These are phyloP conservation scores for Dicrostonyx torquatus DNA, from an alignment of 2,797 vertebrate species.

Conservation along the genomic window DNA sequence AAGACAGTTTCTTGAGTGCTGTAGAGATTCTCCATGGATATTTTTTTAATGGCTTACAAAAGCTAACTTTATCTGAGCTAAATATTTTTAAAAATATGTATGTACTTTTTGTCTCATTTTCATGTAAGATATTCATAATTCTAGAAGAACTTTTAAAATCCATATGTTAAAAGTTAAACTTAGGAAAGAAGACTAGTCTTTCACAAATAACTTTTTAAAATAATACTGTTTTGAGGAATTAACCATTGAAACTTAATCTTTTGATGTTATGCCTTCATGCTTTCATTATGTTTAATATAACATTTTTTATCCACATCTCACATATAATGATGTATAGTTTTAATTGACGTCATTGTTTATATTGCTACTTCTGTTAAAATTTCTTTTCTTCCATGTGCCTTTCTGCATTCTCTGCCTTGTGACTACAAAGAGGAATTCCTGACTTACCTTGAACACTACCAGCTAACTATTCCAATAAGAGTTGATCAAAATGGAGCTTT, in stretches of 20 bases:
- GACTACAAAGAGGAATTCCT: constrained; percentile 97
- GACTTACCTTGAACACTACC: constrained; percentile 98
- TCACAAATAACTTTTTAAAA: constrained; percentile 43
- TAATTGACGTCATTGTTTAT: constrained; percentile 77
- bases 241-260: constrained; percentile 46
- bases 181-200: constrained; percentile 17
- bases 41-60: constrained; percentile 44
- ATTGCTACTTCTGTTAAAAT: constrained; percentile 85
- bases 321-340: constrained; percentile 67
- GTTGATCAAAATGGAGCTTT: constrained; percentile 97
- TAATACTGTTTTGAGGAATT: constrained; percentile 46
- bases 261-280: constrained; percentile 53
- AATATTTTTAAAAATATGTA: constrained; percentile 41
- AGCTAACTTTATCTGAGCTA: constrained; percentile 25
- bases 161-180: constrained; percentile 60
- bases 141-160: constrained; percentile 32
- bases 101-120: constrained; percentile 59
- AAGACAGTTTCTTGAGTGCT: constrained; percentile 14
- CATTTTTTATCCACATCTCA: background rate
- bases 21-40: constrained; percentile 11
- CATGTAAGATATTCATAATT: constrained; percentile 43
- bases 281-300: constrained; percentile 70
- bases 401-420: constrained; percentile 86
- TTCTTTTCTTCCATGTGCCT: constrained; percentile 86
- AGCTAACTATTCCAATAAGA: constrained; percentile 95